phyloP scores from a whole-genome alignment of 53 echinoderm and acorn worm genomes.

The Glandiceps talaboti region DNA sequence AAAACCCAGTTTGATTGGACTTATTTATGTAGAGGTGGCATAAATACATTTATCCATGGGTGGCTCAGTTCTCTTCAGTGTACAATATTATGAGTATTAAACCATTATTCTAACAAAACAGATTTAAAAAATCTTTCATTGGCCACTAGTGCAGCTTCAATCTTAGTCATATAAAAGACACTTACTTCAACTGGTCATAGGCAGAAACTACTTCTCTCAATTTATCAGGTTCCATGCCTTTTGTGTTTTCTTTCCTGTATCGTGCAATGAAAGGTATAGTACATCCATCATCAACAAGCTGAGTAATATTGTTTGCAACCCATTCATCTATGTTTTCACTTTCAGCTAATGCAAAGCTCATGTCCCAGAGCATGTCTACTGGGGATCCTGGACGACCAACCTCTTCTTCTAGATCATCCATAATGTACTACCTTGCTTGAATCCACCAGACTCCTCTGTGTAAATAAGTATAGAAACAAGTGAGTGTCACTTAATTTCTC shows the following conservation, averaged over 20 bases:
- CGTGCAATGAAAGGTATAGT: constrained; percentile 84
- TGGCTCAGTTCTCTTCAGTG: constrained; percentile 6
- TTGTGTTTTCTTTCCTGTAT: constrained; percentile 69
- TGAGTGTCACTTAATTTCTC: too few species aligned
- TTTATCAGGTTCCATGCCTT: constrained; percentile 66
- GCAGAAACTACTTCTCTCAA: constrained; percentile 47
- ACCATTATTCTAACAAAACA: too few species aligned
- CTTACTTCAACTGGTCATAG: constrained; percentile 66
- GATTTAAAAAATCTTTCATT: too few species aligned
- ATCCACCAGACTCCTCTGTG: too few species aligned
- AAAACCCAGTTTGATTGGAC: too few species aligned
- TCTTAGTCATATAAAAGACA: not conserved
- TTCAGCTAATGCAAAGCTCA: not conserved
- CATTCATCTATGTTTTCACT: not conserved
- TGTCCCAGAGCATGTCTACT: not conserved
- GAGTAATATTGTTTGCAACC: not conserved
- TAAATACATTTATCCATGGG: constrained; percentile 15
- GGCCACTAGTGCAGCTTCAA: too few species aligned
- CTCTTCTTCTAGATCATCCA: too few species aligned
- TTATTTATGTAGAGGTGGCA: too few species aligned
- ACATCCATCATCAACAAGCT: constrained; percentile 53
- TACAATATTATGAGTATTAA: not conserved
- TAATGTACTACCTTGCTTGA: too few species aligned
- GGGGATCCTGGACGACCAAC: not conserved
- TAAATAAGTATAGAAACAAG: too few species aligned